These are phyloP conservation scores for Drosophila burlai DNA, from an alignment of 1,140 invertebrate species.

Conservation along the genomic window DNA sequence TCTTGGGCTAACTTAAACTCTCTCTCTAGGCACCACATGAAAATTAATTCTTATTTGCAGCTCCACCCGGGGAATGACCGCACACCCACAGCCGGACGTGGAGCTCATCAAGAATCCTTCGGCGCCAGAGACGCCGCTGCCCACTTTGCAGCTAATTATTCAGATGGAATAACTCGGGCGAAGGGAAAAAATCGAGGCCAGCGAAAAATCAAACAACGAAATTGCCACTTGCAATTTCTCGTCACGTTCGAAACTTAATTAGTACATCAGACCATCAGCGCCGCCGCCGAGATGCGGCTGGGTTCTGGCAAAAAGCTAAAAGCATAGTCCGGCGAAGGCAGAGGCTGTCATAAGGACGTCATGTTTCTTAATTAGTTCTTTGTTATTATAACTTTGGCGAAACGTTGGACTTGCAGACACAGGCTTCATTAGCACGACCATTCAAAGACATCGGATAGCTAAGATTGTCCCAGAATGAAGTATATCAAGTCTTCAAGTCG, in stretches of 20 bases:
- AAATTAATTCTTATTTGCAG: conserved; percentile 83
- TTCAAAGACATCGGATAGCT: neutral
- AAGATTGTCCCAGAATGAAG: neutral
- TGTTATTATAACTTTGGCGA: conserved; percentile 76
- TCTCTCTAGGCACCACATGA: conserved; percentile 45
- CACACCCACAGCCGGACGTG: conserved; percentile 50
- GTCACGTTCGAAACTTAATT: conserved; percentile 83
- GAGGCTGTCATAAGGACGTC: conserved; percentile 77
- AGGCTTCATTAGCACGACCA: conserved; percentile 60
- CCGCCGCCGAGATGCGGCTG: conserved; percentile 29
- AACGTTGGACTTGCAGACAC: conserved; percentile 23
- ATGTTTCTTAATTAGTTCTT: conserved; percentile 83
- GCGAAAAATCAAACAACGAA: conserved; percentile 81
- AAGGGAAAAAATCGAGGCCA: conserved; percentile 21
- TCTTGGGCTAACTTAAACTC: neutral
- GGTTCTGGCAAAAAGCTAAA: neutral
- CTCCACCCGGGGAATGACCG: conserved; percentile 59
- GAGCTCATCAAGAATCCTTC: conserved; percentile 28
- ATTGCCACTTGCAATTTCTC: conserved; percentile 81
- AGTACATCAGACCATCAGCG: conserved; percentile 80
- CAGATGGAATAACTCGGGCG: conserved; percentile 64
- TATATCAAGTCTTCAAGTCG: neutral
- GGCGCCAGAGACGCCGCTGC: conserved; percentile 57
- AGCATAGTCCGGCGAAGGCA: conserved; percentile 11
- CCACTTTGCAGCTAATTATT: conserved; percentile 82